These are phyloP conservation scores for Cynaeus angustus DNA, from an alignment of 2,888 invertebrate genomes.

Conservation along the genomic window DNA sequence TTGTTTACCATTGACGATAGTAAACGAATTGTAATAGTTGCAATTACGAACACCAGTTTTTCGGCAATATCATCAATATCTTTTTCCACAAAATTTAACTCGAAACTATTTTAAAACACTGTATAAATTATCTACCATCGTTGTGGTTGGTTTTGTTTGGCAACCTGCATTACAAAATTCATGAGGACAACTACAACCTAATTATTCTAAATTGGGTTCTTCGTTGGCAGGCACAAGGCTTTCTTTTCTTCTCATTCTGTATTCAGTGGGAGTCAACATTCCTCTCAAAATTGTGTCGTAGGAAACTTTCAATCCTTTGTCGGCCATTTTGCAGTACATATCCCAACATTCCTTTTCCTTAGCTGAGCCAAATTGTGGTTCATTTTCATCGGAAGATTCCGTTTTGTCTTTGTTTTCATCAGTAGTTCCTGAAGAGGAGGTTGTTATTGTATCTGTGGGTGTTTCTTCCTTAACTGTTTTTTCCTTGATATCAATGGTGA, in stretches of 20 bases:
- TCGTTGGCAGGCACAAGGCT: conserved; percentile 6
- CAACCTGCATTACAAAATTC: background rate
- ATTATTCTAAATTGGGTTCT: conserved; percentile 15
- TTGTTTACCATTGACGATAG: too few species aligned
- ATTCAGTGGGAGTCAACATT: conserved; percentile 83
- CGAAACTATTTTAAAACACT: too few species aligned
- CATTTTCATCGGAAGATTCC: conserved; percentile 36
- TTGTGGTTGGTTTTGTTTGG: background rate
- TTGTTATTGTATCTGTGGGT: background rate
- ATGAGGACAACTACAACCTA: background rate
- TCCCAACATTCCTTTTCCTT: conserved; percentile 78
- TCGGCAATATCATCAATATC: too few species aligned
- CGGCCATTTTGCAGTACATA: conserved; percentile 79
- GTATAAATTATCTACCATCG: background rate
- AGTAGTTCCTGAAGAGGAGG: background rate
- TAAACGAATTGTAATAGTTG: too few species aligned
- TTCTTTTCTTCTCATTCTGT: conserved; percentile 74
- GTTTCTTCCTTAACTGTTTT: conserved; percentile 16
- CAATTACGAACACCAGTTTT: too few species aligned
- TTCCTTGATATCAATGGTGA: conserved; percentile 13
- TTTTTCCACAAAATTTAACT: too few species aligned
- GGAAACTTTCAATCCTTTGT: conserved; percentile 79
- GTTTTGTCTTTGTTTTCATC: conserved; percentile 24
- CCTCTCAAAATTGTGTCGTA: conserved; percentile 82
- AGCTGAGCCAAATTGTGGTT: conserved; percentile 58